Percentiles rank a stretch among this genome's conserved stretches.
phyloP scores from a whole-genome alignment of 2,888 invertebrate species.

The Ophion costatus region DNA sequence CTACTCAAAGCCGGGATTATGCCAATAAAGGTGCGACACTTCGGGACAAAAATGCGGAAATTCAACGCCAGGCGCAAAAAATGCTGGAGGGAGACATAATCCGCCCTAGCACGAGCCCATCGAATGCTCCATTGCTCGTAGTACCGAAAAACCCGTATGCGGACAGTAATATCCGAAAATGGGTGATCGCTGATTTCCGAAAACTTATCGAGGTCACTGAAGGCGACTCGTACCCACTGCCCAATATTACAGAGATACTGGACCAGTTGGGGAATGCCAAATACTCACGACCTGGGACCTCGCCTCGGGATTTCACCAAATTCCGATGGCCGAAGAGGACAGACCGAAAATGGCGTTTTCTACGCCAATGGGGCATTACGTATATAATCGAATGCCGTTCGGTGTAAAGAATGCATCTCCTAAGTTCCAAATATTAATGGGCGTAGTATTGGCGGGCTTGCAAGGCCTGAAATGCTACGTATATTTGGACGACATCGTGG shows the following conservation, averaged over 20 bases:
- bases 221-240: slow-evolving; percentile 72
- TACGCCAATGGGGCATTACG: too few species aligned
- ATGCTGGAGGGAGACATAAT: slow-evolving; percentile 28
- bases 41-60: not conserved
- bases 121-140: slow-evolving; percentile 42
- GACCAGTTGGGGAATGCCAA: slow-evolving; percentile 68
- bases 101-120: slow-evolving; percentile 14
- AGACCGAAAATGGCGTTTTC: too few species aligned
- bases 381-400: too few species aligned
- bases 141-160: not conserved
- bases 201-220: slow-evolving; percentile 72
- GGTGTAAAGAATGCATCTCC: too few species aligned
- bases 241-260: too few species aligned
- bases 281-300: slow-evolving; percentile 55
- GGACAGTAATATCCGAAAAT: not conserved
- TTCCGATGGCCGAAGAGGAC: too few species aligned
- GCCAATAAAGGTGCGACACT: not conserved
- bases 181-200: slow-evolving; percentile 72
- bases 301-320: slow-evolving; percentile 48
- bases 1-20: not conserved
- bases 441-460: slow-evolving; percentile 29
- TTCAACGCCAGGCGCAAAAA: not conserved
- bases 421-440: slow-evolving; percentile 14
- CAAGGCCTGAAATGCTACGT: slow-evolving; percentile 24
- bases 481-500: slow-evolving; percentile 56